These are phyloP conservation scores for Sebastes melanostomus DNA, from an alignment of 2,797 vertebrate genomes.

Conservation along the genomic window DNA sequence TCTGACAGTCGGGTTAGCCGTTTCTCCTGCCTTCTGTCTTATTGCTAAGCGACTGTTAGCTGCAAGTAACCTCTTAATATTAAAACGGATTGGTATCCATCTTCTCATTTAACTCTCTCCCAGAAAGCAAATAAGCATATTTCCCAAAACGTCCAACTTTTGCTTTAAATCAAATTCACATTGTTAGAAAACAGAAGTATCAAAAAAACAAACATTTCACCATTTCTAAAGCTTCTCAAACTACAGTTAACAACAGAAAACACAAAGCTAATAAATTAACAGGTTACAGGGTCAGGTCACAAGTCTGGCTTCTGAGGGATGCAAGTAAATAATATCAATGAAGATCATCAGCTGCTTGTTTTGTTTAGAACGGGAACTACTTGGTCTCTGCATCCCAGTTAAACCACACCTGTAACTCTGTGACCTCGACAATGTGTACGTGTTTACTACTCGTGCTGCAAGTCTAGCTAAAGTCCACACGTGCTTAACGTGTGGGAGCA, in stretches of 20 bases:
- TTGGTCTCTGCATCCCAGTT: neutral
- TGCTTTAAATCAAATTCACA: constrained; percentile 42
- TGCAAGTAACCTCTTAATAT: neutral
- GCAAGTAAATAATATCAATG: neutral
- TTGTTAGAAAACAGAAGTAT: constrained; percentile 42
- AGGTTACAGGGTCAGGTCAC: constrained; percentile 1
- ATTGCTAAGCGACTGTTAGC: neutral
- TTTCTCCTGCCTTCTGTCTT: neutral
- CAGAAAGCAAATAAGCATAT: neutral
- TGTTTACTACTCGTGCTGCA: constrained; percentile 10
- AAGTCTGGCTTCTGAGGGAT: neutral
- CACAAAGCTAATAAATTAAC: constrained; percentile 60
- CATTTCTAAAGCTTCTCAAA: constrained; percentile 40
- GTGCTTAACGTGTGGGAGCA: constrained; percentile 25
- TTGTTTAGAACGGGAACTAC: neutral
- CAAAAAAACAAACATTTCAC: constrained; percentile 17
- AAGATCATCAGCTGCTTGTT: neutral
- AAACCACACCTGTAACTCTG: neutral
- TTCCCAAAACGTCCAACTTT: constrained; percentile 11
- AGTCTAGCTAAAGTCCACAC: neutral
- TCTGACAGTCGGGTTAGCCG: neutral
- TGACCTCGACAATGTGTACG: neutral
- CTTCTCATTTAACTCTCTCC: neutral
- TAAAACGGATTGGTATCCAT: neutral
- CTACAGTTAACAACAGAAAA: constrained; percentile 59